phyloP scores from a whole-genome alignment of 1,140 invertebrate genomes.

The Arctopsyche grandis region DNA sequence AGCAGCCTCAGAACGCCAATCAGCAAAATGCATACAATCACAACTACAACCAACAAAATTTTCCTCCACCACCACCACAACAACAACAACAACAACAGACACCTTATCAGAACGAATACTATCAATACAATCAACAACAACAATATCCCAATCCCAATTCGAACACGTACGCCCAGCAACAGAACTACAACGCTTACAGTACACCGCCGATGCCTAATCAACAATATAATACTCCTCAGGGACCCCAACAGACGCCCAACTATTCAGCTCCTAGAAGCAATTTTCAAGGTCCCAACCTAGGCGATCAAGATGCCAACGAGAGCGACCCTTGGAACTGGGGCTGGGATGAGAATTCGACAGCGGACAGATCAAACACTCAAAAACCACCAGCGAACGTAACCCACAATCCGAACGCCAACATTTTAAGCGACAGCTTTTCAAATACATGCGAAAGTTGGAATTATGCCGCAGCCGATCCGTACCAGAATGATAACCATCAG shows the following conservation, averaged over 20 bases:
- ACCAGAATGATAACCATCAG: constrained; percentile 37
- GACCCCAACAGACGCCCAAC: constrained; percentile 59
- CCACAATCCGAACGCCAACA: constrained; percentile 61
- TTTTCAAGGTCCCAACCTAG: constrained; percentile 47
- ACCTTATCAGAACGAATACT: constrained; percentile 39
- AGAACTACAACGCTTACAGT: constrained; percentile 59
- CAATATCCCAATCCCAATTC: constrained; percentile 54
- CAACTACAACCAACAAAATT: constrained; percentile 36
- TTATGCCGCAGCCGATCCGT: constrained; percentile 60
- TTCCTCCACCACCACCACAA: not conserved
- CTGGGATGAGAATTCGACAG: constrained; percentile 63
- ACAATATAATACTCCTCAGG: constrained; percentile 53
- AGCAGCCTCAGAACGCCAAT: constrained; percentile 47
- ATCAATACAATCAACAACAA: constrained; percentile 48
- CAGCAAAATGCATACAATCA: constrained; percentile 38
- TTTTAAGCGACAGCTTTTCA: constrained; percentile 64
- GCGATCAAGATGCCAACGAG: constrained; percentile 55
- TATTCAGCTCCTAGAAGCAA: constrained; percentile 51
- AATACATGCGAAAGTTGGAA: constrained; percentile 62
- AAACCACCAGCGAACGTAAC: constrained; percentile 52
- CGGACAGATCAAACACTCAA: constrained; percentile 56
- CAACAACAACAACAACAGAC: not conserved
- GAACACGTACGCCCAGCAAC: constrained; percentile 52
- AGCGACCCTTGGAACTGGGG: constrained; percentile 66
- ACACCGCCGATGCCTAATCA: constrained; percentile 59